Conservation (phyloP, 2,888 invertebrate genomes). For the Hylaea fasciaria region DNA sequence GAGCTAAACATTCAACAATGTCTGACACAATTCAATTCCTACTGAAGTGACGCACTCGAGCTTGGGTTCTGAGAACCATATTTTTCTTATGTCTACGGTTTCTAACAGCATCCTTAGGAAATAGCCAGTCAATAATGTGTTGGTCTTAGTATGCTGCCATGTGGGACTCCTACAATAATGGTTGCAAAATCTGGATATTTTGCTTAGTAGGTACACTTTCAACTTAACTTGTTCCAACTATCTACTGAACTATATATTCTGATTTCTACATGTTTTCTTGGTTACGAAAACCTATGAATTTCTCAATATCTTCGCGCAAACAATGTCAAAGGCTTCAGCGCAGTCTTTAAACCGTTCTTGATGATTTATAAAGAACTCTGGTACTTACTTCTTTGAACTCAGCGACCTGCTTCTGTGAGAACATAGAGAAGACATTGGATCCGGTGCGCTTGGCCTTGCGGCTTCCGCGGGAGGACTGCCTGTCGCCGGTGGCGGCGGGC, state of each 20-base stretch:
- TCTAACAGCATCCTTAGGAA: neutral
- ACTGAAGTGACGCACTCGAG: constrained; percentile 38
- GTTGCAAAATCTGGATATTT: no score
- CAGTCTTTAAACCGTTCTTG: no score
- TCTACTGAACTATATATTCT: neutral
- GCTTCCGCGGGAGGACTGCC: constrained; percentile 93
- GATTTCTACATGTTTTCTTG: neutral
- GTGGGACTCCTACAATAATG: no score
- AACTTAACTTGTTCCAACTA: neutral
- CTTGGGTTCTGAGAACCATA: constrained; percentile 5
- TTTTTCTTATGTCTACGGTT: neutral
- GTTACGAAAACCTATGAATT: neutral
- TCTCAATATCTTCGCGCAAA: no score
- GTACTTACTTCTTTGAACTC: constrained; percentile 95
- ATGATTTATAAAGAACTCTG: neutral
- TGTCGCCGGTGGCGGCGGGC: constrained; percentile 85
- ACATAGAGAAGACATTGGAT: constrained; percentile 98
- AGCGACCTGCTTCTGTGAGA: constrained; percentile 97
- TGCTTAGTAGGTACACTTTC: no score
- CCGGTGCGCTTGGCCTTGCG: constrained; percentile 94
- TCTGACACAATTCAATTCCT: constrained; percentile 42
- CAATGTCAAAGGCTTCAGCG: no score
- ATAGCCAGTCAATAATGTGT: neutral
- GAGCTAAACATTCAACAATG: constrained; percentile 53
- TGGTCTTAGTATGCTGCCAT: no score